Base-by-base conservation (phyloP, 2,888 invertebrate species). In the Ochropacha duplaris region DNA sequence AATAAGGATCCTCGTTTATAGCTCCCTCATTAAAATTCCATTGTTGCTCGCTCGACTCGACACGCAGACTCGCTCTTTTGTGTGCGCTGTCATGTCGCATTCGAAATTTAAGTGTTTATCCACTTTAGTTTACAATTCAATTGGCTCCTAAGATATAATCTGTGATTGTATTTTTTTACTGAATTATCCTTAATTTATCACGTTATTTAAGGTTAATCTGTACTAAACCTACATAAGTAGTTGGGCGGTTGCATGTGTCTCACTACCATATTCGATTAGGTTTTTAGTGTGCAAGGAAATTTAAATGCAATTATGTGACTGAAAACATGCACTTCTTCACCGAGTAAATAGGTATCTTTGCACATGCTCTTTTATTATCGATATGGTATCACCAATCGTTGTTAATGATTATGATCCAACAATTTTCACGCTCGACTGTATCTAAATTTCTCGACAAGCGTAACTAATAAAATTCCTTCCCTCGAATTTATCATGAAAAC, bases 11-110 rank as follows among this genome's bases (percentile, higher is more conserved):
- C 82, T 86, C 82, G 84, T 84, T 88, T 87, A 86, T 86, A 77
- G 78, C 76, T 75, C 71, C 66, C 85, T 87, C 87, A 89, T 90
- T 90, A 87, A 87, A 87, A 90, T 91, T 88, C 89, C 83, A 83
- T 90, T 89, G 88, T 87, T 76, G 76, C 74, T 77, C 74, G 72
- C 70, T 76, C 79, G 76, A 78, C 70, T 76, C 79, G 76, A 78
- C 83, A 78, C 82, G 82, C 79, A 77, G 73, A 66, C 73, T 75
- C 65, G 75, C 68, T 80, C 79, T 81, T 82, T 86, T 87, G 82
- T 85, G 74, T 78, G 70, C 74, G 77, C 80, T 63, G 72, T 79
- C 71, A 77, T 81, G 74, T 82, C 72, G 68, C 80, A 83, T 85
- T 82, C 70, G 71, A 66, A 74, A 74, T 76, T 72, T 58, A 67